A percentile compares a stretch with the other conserved stretches of the same genome.
phyloP scores from a whole-genome alignment of 2,888 invertebrate genomes.

The Fissipunctia ypsillon region DNA sequence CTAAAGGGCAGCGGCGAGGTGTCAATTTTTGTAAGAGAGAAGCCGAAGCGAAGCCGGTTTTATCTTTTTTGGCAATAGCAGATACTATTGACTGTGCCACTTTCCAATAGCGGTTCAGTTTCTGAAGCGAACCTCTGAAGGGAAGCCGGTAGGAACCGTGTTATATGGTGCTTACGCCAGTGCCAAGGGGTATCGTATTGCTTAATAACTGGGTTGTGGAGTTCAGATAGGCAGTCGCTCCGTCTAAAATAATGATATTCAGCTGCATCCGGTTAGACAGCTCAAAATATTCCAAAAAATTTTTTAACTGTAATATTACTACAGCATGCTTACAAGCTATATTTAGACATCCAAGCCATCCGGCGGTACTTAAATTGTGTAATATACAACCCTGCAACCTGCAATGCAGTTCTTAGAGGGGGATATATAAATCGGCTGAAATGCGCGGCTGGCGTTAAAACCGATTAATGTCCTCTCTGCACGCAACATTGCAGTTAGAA shows the following conservation, averaged over 20 bases:
- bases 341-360: slow-evolving; percentile 46
- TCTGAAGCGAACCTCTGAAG: too few relatives aligned
- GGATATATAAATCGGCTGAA: slow-evolving; percentile 71
- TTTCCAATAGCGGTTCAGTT: too few relatives aligned
- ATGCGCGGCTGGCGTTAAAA: slow-evolving; percentile 79
- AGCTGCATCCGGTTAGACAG: not conserved
- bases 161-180: too few relatives aligned
- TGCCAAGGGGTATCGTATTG: too few relatives aligned
- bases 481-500: slow-evolving; percentile 84
- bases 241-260: too few relatives aligned
- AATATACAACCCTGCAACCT: slow-evolving; percentile 74
- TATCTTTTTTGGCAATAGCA: too few relatives aligned
- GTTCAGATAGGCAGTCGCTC: not conserved
- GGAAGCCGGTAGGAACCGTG: too few relatives aligned
- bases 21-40: too few relatives aligned
- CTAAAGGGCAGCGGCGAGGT: too few relatives aligned
- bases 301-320: not conserved
- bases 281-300: not conserved
- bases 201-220: not conserved
- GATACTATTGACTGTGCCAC: too few relatives aligned
- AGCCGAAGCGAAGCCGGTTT: too few relatives aligned
- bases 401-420: slow-evolving; percentile 78
- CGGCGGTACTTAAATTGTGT: slow-evolving; percentile 51
- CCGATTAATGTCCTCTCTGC: slow-evolving; percentile 83
- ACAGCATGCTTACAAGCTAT: slow-evolving; percentile 33